phyloP scores from a whole-genome alignment of 2,113 vertebrate species.

The Centropus bengalensis region DNA sequence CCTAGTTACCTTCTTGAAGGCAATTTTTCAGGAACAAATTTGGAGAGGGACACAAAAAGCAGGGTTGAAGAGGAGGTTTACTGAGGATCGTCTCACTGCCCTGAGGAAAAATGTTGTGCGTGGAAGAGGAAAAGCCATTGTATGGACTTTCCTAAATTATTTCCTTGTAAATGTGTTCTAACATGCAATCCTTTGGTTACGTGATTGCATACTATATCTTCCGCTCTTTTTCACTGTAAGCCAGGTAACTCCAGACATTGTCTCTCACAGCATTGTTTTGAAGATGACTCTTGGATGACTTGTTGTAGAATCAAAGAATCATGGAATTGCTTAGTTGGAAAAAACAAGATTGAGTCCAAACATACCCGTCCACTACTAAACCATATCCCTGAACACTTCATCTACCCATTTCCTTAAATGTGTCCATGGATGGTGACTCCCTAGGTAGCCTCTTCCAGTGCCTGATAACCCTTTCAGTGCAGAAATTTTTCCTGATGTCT shows the following conservation, averaged over 20 bases:
- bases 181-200: background rate
- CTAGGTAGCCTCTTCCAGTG: no score
- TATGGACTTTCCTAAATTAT: background rate
- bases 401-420: no score
- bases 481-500: no score
- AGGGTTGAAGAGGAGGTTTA: background rate
- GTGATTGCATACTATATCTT: background rate
- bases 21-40: background rate
- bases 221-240: background rate
- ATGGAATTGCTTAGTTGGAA: no score
- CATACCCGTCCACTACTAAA: no score
- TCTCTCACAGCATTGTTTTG: background rate
- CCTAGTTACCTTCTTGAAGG: background rate
- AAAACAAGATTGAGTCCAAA: no score
- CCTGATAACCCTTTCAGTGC: no score
- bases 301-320: background rate
- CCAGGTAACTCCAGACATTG: background rate
- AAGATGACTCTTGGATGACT: background rate
- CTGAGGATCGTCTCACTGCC: background rate
- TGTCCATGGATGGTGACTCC: no score
- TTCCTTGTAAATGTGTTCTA: background rate
- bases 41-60: background rate
- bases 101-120: background rate
- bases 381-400: no score
- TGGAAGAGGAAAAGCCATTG: background rate